phyloP scores from a whole-genome alignment of 37 sponge, comb jelly and placozoan species.

The Ianthella basta region DNA sequence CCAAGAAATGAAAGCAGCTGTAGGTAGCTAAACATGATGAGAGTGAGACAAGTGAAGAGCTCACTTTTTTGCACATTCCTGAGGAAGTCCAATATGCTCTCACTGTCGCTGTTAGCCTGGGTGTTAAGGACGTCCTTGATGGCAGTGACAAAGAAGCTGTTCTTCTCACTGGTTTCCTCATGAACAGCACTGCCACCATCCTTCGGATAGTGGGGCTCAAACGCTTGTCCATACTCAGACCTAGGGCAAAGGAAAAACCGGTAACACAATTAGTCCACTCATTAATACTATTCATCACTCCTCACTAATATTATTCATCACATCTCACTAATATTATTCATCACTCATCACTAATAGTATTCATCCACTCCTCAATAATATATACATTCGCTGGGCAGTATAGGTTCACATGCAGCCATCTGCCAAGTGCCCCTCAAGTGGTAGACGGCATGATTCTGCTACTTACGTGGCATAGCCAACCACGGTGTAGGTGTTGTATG shows the following conservation, averaged over 20 bases:
- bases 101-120: constrained; percentile 29
- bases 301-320: too few relatives aligned
- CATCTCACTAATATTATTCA: too few relatives aligned
- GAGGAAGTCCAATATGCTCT: constrained; percentile 56
- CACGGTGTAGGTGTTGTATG: constrained; percentile 33
- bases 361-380: too few relatives aligned
- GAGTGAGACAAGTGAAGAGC: background rate
- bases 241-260: constrained; percentile 4
- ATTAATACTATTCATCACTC: too few relatives aligned
- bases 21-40: too few relatives aligned
- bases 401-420: too few relatives aligned
- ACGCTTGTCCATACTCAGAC: constrained; percentile 70
- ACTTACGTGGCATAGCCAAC: constrained; percentile 33
- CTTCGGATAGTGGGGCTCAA: constrained; percentile 39
- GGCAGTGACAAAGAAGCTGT: constrained; percentile 80
- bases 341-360: too few relatives aligned
- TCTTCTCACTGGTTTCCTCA: constrained; percentile 38
- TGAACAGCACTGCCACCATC: background rate
- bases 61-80: constrained; percentile 38
- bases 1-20: background rate
- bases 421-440: too few relatives aligned
- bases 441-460: too few relatives aligned
- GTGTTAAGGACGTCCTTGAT: constrained; percentile 56
- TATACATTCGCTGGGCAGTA: too few relatives aligned
- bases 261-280: too few relatives aligned